Evolutionary conservation across 1,140 invertebrate species (phyloP).

Genomic region (Tetragonula clypearis): DNA sequence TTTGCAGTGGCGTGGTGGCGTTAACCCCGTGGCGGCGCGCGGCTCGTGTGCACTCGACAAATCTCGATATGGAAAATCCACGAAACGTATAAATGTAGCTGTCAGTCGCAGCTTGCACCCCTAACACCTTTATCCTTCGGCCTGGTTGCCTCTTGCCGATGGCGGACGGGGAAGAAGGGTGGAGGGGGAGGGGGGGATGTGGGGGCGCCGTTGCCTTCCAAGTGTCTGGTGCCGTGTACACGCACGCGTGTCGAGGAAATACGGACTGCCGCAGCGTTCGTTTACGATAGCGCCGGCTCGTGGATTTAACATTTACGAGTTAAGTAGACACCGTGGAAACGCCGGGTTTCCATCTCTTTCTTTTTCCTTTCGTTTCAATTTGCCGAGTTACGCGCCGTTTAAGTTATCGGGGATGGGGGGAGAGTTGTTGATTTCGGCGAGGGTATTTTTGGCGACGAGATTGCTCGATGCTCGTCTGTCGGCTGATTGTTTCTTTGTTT

Average conservation of each 20-base stretch:
- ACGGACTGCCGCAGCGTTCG: neutral
- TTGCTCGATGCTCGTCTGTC: neutral
- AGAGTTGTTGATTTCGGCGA: neutral
- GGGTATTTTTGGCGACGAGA: conserved; percentile 12
- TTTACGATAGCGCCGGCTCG: neutral
- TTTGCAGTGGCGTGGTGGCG: conserved; percentile 71
- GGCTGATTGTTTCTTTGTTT: neutral
- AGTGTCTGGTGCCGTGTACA: conserved; percentile 21
- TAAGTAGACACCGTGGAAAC: neutral
- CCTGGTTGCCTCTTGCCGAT: conserved; percentile 31
- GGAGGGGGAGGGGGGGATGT: too few relatives aligned
- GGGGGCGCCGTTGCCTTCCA: neutral
- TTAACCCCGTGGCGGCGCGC: conserved; percentile 47
- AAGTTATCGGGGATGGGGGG: neutral
- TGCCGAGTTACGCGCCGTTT: neutral
- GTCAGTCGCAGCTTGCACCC: conserved; percentile 76
- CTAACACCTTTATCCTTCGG: conserved; percentile 67
- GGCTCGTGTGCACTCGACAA: conserved; percentile 74
- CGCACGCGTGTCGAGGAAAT: conserved; percentile 19
- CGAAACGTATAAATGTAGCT: conserved; percentile 80
- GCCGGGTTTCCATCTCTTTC: neutral
- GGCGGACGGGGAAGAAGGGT: neutral
- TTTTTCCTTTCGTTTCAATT: neutral
- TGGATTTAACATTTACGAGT: neutral
- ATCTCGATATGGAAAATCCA: conserved; percentile 80